Conservation (phyloP, 2,888 invertebrate species). For the Rhodophaea formosa region DNA sequence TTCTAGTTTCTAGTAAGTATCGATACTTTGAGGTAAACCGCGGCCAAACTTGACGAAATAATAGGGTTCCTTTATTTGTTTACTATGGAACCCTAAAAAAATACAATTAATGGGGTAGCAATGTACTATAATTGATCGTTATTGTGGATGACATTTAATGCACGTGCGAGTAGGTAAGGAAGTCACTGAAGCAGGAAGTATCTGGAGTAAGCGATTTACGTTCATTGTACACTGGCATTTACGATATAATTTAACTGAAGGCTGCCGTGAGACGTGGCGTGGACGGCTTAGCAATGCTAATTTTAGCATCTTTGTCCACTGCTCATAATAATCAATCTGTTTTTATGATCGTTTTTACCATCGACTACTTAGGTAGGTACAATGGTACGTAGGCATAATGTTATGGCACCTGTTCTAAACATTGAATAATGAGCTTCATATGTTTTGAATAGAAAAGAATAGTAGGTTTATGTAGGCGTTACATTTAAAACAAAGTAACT, state of each 20-base stretch:
- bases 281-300: slow-evolving; percentile 58
- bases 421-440: neutral
- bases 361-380: neutral
- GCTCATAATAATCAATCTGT: slow-evolving; percentile 22
- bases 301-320: slow-evolving; percentile 34
- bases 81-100: too few relatives aligned
- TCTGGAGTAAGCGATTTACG: slow-evolving; percentile 39
- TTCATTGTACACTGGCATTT: slow-evolving; percentile 56
- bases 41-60: too few relatives aligned
- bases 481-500: neutral
- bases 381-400: slow-evolving; percentile 5
- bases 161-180: slow-evolving; percentile 26
- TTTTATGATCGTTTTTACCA: slow-evolving; percentile 6
- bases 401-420: neutral
- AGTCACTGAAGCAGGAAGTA: slow-evolving; percentile 45
- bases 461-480: neutral
- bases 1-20: too few relatives aligned
- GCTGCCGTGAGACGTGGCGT: slow-evolving; percentile 58
- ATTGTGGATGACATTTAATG: slow-evolving; percentile 10
- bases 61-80: too few relatives aligned
- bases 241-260: slow-evolving; percentile 39
- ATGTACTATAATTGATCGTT: neutral
- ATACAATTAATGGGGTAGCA: too few relatives aligned
- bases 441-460: neutral
- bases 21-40: too few relatives aligned